Base-by-base conservation (phyloP, 2,113 vertebrate genomes). In the Oncorhynchus masou region DNA sequence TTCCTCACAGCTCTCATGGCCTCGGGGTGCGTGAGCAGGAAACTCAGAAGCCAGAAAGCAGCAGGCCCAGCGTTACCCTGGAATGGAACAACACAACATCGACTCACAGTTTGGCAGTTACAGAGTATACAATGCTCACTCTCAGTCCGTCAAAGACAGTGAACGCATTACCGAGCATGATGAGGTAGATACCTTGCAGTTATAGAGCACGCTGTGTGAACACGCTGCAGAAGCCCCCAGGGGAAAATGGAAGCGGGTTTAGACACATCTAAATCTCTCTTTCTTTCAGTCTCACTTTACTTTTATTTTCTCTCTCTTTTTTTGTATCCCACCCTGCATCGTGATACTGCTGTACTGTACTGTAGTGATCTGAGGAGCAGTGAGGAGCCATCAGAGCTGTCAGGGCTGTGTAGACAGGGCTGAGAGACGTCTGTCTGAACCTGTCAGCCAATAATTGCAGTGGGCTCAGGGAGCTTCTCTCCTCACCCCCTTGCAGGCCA, bases 11-110 rank as follows among this genome's bases (percentile, higher is more conserved):
- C 94, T 48, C 90, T 85, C 92, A 94, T 71, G 45, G 95, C 96
- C 85, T 94, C 87, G 0, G 95, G 94, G 75, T 94, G 82, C 82
- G 94, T 95, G 22, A 96, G 94, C 74, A 97, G 92, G 88, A 94
- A 98, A 0, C 94, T 88, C 34, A 99, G 93, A 73, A 97, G 87
- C 93, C 95, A 96, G 89, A 97, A 97, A 69, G 92, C 91, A 22
- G 86, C 93, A 51, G 95, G 95, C 9, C 94, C 96, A 68, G 87
- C 88, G 64, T 96, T 96, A 15, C 95, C 90, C 94, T 94, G 67
- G 71, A 73, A 80, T 85, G 54, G 25, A 76, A 34, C 74, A 73
- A 1, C 31, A 76, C 7, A 20, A 68, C 16, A 68, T 22, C 34
- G 24, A 75, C 22, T 1, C 25, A 27, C 2, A 48, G 51, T 20